phyloP scores from a whole-genome alignment of 1,140 invertebrate genomes.

The Zaprionus vittiger region DNA sequence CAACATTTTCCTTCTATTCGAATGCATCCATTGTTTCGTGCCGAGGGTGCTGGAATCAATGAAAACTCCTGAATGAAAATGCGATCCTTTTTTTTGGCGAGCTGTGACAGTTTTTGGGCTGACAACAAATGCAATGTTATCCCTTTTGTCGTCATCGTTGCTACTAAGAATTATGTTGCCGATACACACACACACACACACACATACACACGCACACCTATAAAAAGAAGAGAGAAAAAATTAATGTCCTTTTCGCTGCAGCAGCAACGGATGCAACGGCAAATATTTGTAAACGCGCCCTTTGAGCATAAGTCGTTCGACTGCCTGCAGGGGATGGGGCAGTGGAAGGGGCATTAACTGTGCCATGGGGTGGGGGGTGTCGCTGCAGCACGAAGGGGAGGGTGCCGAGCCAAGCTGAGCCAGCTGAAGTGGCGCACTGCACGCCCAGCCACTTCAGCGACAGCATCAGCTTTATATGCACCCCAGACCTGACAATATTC shows the following conservation, averaged over 20 bases:
- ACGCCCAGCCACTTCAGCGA: slow-evolving; percentile 39
- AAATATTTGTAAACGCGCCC: slow-evolving; percentile 72
- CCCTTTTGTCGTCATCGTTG: slow-evolving; percentile 52
- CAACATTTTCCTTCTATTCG: slow-evolving; percentile 54
- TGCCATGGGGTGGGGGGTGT: not conserved
- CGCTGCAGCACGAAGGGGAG: not conserved
- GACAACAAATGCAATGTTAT: slow-evolving; percentile 63
- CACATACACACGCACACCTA: not conserved
- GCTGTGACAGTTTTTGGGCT: slow-evolving; percentile 59
- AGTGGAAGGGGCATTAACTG: slow-evolving; percentile 7
- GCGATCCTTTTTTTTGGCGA: slow-evolving; percentile 49
- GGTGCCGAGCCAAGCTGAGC: not conserved
- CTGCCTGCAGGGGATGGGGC: slow-evolving; percentile 24
- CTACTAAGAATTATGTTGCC: slow-evolving; percentile 58
- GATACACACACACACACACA: slow-evolving; percentile 6
- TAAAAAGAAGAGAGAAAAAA: slow-evolving; percentile 23
- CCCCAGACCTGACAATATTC: slow-evolving; percentile 1
- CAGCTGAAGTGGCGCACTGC: slow-evolving; percentile 48
- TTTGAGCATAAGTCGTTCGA: slow-evolving; percentile 34
- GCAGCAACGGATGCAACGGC: slow-evolving; percentile 46
- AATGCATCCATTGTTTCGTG: slow-evolving; percentile 47
- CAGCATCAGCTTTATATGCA: slow-evolving; percentile 22
- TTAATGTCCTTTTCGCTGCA: slow-evolving; percentile 58
- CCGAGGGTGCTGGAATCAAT: slow-evolving; percentile 28
- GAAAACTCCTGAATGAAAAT: slow-evolving; percentile 58